Percentiles rank a stretch among this genome's conserved stretches.
Evolutionary conservation across 2,888 invertebrate genomes (phyloP).

Genomic region (Choristoneura rosaceana): DNA sequence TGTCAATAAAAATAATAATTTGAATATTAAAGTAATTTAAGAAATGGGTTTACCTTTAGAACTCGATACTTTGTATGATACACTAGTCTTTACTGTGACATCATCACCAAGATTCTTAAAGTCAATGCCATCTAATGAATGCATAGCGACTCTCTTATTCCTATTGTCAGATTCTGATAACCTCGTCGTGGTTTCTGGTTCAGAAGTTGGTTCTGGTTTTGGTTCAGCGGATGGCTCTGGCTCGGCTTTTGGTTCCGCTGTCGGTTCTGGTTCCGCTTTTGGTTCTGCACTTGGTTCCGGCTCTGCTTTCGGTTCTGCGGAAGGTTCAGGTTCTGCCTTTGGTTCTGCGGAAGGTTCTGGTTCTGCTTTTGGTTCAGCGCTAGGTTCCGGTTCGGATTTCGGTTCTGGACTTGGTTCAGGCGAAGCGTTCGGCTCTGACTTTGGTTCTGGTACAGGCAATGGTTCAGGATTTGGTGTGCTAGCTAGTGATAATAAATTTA

Average conservation of each 20-base stretch:
- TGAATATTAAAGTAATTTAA: background rate
- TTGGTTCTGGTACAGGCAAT: slow-evolving; percentile 54
- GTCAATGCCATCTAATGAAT: slow-evolving; percentile 74
- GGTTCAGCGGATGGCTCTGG: slow-evolving; percentile 70
- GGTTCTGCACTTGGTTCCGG: slow-evolving; percentile 67
- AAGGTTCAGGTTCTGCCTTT: slow-evolving; percentile 69
- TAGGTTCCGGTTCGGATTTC: slow-evolving; percentile 59
- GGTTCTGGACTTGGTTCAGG: slow-evolving; percentile 61
- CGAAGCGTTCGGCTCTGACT: slow-evolving; percentile 57
- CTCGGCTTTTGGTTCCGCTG: slow-evolving; percentile 58
- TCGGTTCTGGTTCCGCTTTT: slow-evolving; percentile 52
- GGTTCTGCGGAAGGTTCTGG: slow-evolving; percentile 64
- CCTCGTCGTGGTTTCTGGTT: slow-evolving; percentile 63
- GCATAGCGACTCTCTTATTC: slow-evolving; percentile 86
- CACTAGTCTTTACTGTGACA: slow-evolving; percentile 91
- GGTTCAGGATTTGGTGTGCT: slow-evolving; percentile 63
- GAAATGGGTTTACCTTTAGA: slow-evolving; percentile 67
- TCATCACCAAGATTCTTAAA: slow-evolving; percentile 84
- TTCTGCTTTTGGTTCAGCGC: slow-evolving; percentile 50
- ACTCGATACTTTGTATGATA: slow-evolving; percentile 91
- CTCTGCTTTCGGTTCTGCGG: slow-evolving; percentile 64
- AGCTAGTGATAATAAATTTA: slow-evolving; percentile 49
- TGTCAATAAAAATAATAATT: too few relatives aligned
- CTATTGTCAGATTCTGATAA: slow-evolving; percentile 65
- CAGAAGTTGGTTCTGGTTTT: slow-evolving; percentile 66